These are phyloP conservation scores for Ophion costatus DNA, from an alignment of 2,888 invertebrate genomes.

Conservation along the genomic window DNA sequence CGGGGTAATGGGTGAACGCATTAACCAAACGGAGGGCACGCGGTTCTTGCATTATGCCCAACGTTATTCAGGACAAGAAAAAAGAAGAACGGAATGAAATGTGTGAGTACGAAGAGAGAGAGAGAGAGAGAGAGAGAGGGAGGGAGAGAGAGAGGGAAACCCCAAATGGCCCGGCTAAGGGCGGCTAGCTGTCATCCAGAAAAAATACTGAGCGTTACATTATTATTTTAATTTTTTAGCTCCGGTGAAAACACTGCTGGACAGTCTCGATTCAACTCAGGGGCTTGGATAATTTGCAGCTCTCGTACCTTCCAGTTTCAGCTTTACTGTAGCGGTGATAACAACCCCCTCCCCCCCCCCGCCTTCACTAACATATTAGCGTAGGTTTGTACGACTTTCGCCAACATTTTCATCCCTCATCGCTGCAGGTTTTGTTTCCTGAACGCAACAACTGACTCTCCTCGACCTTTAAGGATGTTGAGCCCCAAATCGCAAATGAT, in stretches of 20 bases:
- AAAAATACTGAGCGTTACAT: slow-evolving; percentile 61
- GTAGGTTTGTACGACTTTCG: slow-evolving; percentile 34
- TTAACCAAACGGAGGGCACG: slow-evolving; percentile 58
- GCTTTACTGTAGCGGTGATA: slow-evolving; percentile 30
- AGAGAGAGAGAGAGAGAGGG: not conserved
- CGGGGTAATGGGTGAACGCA: slow-evolving; percentile 71
- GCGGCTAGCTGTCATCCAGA: slow-evolving; percentile 31
- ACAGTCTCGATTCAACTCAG: slow-evolving; percentile 44
- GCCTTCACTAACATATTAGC: slow-evolving; percentile 26
- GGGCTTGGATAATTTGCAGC: slow-evolving; percentile 51
- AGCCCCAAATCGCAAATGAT: no score
- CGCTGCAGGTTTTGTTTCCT: slow-evolving; percentile 44
- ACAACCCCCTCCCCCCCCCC: slow-evolving; percentile 35
- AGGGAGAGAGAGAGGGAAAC: not conserved
- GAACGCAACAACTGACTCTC: slow-evolving; percentile 48
- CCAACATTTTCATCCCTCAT: slow-evolving; percentile 7
- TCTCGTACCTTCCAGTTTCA: slow-evolving; percentile 44
- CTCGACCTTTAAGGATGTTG: no score
- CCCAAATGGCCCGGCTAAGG: not conserved
- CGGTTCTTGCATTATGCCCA: slow-evolving; percentile 74
- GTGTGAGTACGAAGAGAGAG: slow-evolving; percentile 1
- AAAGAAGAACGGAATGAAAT: slow-evolving; percentile 49
- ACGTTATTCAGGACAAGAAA: slow-evolving; percentile 75
- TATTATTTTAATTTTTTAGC: slow-evolving; percentile 54
- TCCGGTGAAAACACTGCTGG: slow-evolving; percentile 36